Conservation (phyloP, 1,140 invertebrate genomes). For the Neuroterus valhalla region DNA sequence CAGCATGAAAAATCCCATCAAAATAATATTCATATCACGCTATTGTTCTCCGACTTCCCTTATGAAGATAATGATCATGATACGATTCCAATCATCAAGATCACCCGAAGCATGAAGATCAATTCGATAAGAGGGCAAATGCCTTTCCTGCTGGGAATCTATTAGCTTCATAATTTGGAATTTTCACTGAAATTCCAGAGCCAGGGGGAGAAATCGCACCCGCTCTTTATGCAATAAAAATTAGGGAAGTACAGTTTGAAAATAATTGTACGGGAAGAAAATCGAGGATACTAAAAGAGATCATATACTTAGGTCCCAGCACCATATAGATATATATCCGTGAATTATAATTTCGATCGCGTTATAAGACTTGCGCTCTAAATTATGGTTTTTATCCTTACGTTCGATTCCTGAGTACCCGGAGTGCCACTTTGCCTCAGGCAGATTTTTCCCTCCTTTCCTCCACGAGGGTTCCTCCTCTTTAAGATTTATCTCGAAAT, state of each 20-base stretch:
- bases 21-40: too few species aligned
- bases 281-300: not conserved
- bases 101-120: slow-evolving; percentile 11
- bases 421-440: slow-evolving; percentile 31
- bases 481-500: too few species aligned
- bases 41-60: not conserved
- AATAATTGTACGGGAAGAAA: slow-evolving; percentile 35
- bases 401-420: slow-evolving; percentile 38
- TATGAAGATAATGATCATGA: slow-evolving; percentile 12
- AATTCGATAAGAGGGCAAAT: not conserved
- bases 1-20: too few species aligned
- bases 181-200: slow-evolving; percentile 12
- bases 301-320: not conserved
- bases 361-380: slow-evolving; percentile 40
- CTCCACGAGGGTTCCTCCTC: too few species aligned
- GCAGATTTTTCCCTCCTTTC: slow-evolving; percentile 37
- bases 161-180: slow-evolving; percentile 20
- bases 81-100: slow-evolving; percentile 12
- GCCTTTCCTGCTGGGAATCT: slow-evolving; percentile 4
- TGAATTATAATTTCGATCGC: slow-evolving; percentile 45
- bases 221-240: slow-evolving; percentile 11
- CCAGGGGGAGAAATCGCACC: slow-evolving; percentile 12
- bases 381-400: slow-evolving; percentile 57
- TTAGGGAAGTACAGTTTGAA: slow-evolving; percentile 17
- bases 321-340: slow-evolving; percentile 19